Base-by-base conservation (phyloP, 2,113 vertebrate species). In the Acrocephalus arundinaceus region DNA sequence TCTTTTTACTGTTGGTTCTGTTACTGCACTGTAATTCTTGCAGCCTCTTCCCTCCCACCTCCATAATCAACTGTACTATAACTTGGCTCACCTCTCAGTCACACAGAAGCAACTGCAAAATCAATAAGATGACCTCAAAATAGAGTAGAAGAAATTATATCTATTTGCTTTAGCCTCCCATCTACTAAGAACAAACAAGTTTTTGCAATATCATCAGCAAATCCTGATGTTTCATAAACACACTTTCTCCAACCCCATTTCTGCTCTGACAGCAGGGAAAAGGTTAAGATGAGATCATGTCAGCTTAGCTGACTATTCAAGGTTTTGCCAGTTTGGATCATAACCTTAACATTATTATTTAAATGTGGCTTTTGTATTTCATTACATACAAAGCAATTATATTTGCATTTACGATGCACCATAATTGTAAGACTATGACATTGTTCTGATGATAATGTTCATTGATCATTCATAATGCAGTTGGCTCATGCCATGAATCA, bases 381-480 rank as follows among this genome's bases (percentile, higher is more conserved):
- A 97, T 96, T 96, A 95, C 88, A 93, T 96, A 93, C 58, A 91
- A 94, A 93, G 92, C 95, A 96, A 97, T 97, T 98, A 96, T 92
- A 87, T 95, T 97, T 98, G 90, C 96, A 97, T 97, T 98, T 97
- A 94, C 70, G 59, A 97, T 96, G 94, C 58, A 89, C 90, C 31
- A 23, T 97, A 97, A 98, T 91, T 98, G 94, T 97, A 93, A 96
- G 77, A 96, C 80, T 91, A 90, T 97, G 97, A 97, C 95, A 98
- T 87, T 97, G 88, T 97, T 97, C 96, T 97, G 95, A 96, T 97
- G 93, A 95, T 97, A 97, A 97, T 97, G 82, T 91, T 97, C 97
- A 97, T 72, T 96, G 97, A 97, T 98, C 96, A 97, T 98, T 97
- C 96, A 96, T 97, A 97, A 97, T 95, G 88, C 80, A 96, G 87